phyloP scores from a whole-genome alignment of 1,140 invertebrate genomes.

The Phenacoccus solenopsis region DNA sequence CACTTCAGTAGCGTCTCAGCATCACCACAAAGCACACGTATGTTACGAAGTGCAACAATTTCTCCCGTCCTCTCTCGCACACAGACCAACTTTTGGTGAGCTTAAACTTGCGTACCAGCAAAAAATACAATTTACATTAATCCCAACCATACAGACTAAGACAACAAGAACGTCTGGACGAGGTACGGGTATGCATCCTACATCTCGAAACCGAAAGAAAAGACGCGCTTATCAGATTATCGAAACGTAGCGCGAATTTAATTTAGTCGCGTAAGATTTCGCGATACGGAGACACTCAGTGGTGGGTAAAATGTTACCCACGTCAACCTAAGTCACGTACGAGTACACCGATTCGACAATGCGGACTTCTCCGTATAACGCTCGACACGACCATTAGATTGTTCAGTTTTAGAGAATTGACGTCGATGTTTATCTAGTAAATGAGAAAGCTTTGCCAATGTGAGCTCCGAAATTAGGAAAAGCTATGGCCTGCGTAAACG shows the following conservation, averaged over 20 bases:
- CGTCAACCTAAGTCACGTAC: background rate
- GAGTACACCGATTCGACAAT: too few species aligned
- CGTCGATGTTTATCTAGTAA: background rate
- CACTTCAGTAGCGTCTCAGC: too few species aligned
- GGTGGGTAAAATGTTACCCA: background rate
- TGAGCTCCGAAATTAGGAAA: background rate
- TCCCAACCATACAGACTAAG: too few species aligned
- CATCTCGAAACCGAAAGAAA: background rate
- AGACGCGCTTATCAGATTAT: background rate
- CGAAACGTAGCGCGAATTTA: background rate
- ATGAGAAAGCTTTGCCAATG: background rate
- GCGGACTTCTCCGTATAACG: too few species aligned
- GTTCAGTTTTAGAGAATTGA: background rate
- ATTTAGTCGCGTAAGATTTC: background rate
- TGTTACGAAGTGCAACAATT: too few species aligned
- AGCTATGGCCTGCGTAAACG: background rate
- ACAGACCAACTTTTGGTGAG: too few species aligned
- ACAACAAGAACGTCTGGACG: too few species aligned
- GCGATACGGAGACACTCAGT: background rate
- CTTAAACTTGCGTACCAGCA: too few species aligned
- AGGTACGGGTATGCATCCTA: background rate
- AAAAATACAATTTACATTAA: too few species aligned
- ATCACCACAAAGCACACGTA: too few species aligned
- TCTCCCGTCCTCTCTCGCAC: too few species aligned
- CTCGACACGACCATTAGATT: background rate